A percentile compares a stretch with the other conserved stretches of the same genome.
phyloP scores from a whole-genome alignment of 2,113 vertebrate species.

The Hydrolagus affinis region DNA sequence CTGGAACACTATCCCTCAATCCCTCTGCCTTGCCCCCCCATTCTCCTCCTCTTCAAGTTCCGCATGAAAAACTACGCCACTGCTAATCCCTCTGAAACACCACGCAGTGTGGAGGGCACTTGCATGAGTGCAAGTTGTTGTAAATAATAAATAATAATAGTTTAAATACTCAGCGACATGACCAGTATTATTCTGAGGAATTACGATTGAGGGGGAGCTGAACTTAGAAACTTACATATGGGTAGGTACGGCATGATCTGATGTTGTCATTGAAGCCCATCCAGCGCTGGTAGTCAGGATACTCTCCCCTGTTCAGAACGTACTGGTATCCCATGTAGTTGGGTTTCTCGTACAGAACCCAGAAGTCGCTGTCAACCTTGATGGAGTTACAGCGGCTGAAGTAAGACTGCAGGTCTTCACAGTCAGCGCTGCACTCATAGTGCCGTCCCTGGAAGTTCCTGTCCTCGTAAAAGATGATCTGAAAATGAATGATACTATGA shows the following conservation, averaged over 20 bases:
- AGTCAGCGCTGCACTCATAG: constrained; percentile 37
- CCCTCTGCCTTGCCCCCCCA: no score
- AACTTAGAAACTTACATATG: constrained; percentile 29
- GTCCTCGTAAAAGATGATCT: constrained; percentile 37
- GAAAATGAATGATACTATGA: background rate
- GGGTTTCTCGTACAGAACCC: constrained; percentile 54
- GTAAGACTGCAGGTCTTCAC: constrained; percentile 30
- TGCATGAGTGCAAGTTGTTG: background rate
- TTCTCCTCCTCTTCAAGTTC: background rate
- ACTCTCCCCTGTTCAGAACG: constrained; percentile 36
- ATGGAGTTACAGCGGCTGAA: constrained; percentile 36
- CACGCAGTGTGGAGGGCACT: background rate
- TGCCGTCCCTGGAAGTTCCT: constrained; percentile 35
- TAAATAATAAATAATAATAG: background rate
- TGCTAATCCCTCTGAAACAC: background rate
- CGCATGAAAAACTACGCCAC: no score
- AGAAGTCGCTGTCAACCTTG: constrained; percentile 38
- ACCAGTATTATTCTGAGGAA: background rate
- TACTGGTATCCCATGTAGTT: constrained; percentile 39
- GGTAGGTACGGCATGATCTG: constrained; percentile 34
- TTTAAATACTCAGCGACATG: background rate
- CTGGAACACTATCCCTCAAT: no score
- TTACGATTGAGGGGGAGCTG: background rate
- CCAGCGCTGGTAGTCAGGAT: constrained; percentile 36
- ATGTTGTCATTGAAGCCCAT: constrained; percentile 37